Evolutionary conservation across 2,113 vertebrate genomes (phyloP).

Genomic region (Xerus inauris): DNA sequence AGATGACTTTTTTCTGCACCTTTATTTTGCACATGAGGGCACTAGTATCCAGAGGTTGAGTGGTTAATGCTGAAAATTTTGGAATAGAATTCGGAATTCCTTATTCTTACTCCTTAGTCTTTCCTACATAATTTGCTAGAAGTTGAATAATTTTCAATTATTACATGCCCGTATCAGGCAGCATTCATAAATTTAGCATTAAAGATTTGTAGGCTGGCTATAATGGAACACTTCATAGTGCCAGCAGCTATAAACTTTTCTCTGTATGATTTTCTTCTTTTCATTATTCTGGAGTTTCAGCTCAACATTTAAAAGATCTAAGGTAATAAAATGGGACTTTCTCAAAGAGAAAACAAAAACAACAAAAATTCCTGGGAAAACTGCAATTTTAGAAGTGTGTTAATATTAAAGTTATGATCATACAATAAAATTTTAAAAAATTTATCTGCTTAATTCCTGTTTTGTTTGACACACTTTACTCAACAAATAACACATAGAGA

Average conservation of each 20-base stretch:
- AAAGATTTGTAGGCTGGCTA: slow-evolving; percentile 19
- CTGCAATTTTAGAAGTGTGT: background rate
- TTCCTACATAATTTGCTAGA: background rate
- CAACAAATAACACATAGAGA: background rate
- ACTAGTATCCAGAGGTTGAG: background rate
- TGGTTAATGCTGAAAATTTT: background rate
- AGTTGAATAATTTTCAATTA: slow-evolving; percentile 36
- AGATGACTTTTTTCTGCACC: background rate
- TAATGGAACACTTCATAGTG: slow-evolving; percentile 19
- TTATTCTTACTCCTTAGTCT: background rate
- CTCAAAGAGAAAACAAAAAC: background rate
- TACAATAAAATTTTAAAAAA: slow-evolving; percentile 31
- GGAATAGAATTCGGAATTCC: background rate
- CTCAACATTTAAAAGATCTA: slow-evolving; percentile 30
- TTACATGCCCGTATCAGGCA: slow-evolving; percentile 19
- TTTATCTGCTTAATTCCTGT: background rate
- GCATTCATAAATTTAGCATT: slow-evolving; percentile 47
- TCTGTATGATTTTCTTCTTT: slow-evolving; percentile 19
- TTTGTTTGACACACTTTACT: background rate
- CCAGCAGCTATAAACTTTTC: background rate
- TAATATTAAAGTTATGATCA: slow-evolving; percentile 23
- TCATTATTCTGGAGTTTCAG: slow-evolving; percentile 4
- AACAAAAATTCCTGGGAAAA: background rate
- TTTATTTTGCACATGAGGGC: background rate
- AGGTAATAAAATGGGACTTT: background rate